These are phyloP conservation scores for Melanotaenia pygmaea DNA, from an alignment of 2,797 vertebrate genomes.

Conservation along the genomic window DNA sequence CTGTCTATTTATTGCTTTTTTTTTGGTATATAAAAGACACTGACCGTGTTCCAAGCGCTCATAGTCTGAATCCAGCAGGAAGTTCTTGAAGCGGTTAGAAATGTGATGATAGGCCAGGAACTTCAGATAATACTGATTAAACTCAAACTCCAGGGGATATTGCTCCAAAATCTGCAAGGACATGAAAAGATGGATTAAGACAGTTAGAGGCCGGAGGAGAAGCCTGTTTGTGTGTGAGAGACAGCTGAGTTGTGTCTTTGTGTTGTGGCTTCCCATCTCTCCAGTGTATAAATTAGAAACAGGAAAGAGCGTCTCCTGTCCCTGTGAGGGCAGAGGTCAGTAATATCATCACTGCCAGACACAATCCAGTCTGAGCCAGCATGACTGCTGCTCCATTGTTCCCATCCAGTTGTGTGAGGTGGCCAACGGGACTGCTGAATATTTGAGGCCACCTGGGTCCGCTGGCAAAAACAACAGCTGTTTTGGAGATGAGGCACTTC, in stretches of 20 bases:
- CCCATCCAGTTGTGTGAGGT: constrained; percentile 61
- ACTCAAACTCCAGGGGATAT: constrained; percentile 97
- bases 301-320: constrained; percentile 74
- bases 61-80: constrained; percentile 98
- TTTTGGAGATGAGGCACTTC: constrained; percentile 91
- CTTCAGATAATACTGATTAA: constrained; percentile 98
- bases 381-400: constrained; percentile 63
- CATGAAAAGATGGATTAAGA: constrained; percentile 45
- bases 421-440: constrained; percentile 65
- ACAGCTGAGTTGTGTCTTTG: constrained; percentile 43
- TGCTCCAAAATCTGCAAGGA: constrained; percentile 91
- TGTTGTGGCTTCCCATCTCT: constrained; percentile 46
- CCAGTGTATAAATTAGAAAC: constrained; percentile 51
- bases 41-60: constrained; percentile 97
- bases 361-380: constrained; percentile 52
- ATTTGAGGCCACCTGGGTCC: constrained; percentile 90
- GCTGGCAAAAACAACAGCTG: constrained; percentile 97
- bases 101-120: constrained; percentile 98
- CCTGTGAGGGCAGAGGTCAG: constrained; percentile 58
- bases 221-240: constrained; percentile 20
- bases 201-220: constrained; percentile 9
- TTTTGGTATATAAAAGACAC: constrained; percentile 64
- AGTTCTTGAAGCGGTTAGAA: constrained; percentile 98
- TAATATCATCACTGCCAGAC: constrained; percentile 73
- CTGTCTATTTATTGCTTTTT: no score